Evolutionary conservation across 2,888 invertebrate genomes (phyloP), one percentile per base, ranked within the genome.

Genomic region (Parochlus steinenii): DNA sequence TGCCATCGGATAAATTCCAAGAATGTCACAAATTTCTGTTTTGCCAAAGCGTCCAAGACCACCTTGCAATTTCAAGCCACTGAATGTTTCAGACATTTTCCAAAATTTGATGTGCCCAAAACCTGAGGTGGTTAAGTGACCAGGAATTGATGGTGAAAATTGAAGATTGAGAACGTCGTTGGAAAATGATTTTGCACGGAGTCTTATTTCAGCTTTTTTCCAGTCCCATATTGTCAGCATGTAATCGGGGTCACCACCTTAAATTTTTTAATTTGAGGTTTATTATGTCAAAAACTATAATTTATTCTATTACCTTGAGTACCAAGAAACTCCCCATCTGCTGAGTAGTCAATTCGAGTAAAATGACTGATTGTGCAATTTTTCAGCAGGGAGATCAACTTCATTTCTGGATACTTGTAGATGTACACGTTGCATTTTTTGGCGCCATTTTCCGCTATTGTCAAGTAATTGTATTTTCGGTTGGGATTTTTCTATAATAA

Each of bases 71-170:
- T 92, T 92, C 0, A 90, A 58, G 1, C 90, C 90, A 0, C 90
- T 92, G 50, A 90, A 92, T 0, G 92, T 90, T 42, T 68, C 55
- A 0, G 79, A 77, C 79, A 90, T 89, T 64, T 85, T 89, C 90
- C 90, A 92, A 58, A 87, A 87, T 55, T 33, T 27, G 5, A 31
- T 41, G 14, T 33, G 18, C 18, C 34, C 34, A 14, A 26, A 18
- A 12, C 85, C 86, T 46, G 78, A 71, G 3, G 86, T 75, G 3
- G 78, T 78, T 23, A 92, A 62, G 44, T 81, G 74, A 6, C 81
- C 83, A 5, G 77, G 72, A 41, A 83, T 71, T 45, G 74, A 76
- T 0, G 75, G 71, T 0, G 90, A 89, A 53, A 92, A 90, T 51
- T 75, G 72, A 0, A 81, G 77, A 39, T 72, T 65, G 44, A 71